A percentile compares a stretch with the other conserved stretches of the same genome.
Evolutionary conservation across 2,113 vertebrate genomes (phyloP).

Genomic region (Microtus montanus): DNA sequence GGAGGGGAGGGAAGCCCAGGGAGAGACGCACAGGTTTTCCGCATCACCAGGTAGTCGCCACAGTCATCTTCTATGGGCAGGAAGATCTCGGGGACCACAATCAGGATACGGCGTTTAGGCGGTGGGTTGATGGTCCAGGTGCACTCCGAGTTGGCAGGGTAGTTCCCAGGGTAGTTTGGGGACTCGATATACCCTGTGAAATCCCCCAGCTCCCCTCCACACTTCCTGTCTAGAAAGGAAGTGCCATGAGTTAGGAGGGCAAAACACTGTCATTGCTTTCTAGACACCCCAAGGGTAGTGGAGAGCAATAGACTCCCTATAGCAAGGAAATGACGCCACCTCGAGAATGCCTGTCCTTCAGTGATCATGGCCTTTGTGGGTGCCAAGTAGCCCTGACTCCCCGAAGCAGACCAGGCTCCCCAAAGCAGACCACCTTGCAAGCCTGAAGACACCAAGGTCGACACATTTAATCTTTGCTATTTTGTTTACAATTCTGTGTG

Average conservation of each 20-base stretch:
- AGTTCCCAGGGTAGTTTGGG: conserved; percentile 98
- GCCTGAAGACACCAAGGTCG: neutral
- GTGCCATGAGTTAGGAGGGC: neutral
- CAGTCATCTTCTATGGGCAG: conserved; percentile 98
- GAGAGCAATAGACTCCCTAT: neutral
- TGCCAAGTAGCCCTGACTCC: neutral
- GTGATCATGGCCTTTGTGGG: neutral
- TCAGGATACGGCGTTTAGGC: conserved; percentile 95
- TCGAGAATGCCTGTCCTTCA: neutral
- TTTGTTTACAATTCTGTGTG: conserved; percentile 19
- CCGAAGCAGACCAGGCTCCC: neutral
- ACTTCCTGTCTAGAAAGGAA: conserved; percentile 91
- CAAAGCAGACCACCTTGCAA: neutral
- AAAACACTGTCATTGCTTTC: neutral
- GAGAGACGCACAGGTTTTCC: conserved; percentile 94
- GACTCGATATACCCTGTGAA: conserved; percentile 98
- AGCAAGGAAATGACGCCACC: neutral
- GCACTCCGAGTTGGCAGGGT: conserved; percentile 96
- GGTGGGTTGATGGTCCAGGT: conserved; percentile 97
- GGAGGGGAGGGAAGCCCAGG: neutral
- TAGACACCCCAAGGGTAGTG: neutral
- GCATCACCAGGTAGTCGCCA: conserved; percentile 98
- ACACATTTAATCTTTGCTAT: neutral
- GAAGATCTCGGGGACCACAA: conserved; percentile 98
- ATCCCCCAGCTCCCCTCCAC: conserved; percentile 96